phyloP scores from a whole-genome alignment of 2,888 invertebrate species.

The Pegoplata infirma region DNA sequence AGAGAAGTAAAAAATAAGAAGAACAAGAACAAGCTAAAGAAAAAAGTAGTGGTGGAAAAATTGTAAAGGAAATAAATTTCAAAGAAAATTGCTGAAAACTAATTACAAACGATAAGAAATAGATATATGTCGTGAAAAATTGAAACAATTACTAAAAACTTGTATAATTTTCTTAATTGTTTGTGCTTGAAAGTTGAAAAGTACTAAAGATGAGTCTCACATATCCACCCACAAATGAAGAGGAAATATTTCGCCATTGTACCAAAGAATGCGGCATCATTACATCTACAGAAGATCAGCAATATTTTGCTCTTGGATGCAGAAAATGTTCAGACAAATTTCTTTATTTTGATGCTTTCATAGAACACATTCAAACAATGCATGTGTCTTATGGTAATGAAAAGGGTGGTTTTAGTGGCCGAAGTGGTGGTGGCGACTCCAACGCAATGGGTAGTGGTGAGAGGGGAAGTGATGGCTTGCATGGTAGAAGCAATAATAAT shows the following conservation, averaged over 20 bases:
- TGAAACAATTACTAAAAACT: slow-evolving; percentile 15
- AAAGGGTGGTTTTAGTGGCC: slow-evolving; percentile 6
- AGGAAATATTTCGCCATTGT: slow-evolving; percentile 73
- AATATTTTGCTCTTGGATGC: slow-evolving; percentile 72
- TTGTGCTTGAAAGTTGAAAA: not conserved
- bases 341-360: slow-evolving; percentile 74
- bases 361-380: slow-evolving; percentile 72
- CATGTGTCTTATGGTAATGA: slow-evolving; percentile 64
- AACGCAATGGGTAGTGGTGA: slow-evolving; percentile 11
- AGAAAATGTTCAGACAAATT: slow-evolving; percentile 72
- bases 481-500: slow-evolving; percentile 22
- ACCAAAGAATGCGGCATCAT: slow-evolving; percentile 74
- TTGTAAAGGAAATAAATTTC: slow-evolving; percentile 20
- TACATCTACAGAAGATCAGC: slow-evolving; percentile 73
- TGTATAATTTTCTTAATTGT: slow-evolving; percentile 13
- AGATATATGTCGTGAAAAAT: slow-evolving; percentile 33
- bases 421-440: slow-evolving; percentile 27
- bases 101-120: slow-evolving; percentile 21
- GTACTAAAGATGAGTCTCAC: slow-evolving; percentile 71
- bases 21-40: slow-evolving; percentile 41
- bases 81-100: slow-evolving; percentile 33
- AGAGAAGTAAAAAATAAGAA: slow-evolving; percentile 36
- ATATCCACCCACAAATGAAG: slow-evolving; percentile 73
- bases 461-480: not conserved
- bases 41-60: slow-evolving; percentile 46